phyloP scores from a whole-genome alignment of 2,797 vertebrate genomes.

The Benthosema pterotum region DNA sequence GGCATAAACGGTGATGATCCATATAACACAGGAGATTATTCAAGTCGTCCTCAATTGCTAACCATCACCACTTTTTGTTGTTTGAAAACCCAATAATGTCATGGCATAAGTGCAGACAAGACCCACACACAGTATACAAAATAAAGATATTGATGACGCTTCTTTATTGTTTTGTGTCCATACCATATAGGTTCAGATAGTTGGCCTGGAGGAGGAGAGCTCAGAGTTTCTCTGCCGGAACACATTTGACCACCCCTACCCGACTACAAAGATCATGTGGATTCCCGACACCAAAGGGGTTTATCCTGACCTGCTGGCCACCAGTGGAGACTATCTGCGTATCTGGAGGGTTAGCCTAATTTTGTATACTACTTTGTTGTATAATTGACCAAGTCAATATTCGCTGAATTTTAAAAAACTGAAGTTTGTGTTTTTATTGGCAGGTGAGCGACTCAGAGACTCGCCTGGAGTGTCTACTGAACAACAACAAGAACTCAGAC shows the following conservation, averaged over 20 bases:
- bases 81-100: too few relatives aligned
- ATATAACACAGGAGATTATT: too few relatives aligned
- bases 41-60: too few relatives aligned
- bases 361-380: slow-evolving; percentile 5
- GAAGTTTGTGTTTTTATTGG: too few relatives aligned
- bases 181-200: slow-evolving; percentile 91
- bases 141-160: too few relatives aligned
- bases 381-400: too few relatives aligned
- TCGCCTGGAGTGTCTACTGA: slow-evolving; percentile 95
- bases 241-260: slow-evolving; percentile 98
- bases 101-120: too few relatives aligned
- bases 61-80: too few relatives aligned
- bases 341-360: slow-evolving; percentile 91
- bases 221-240: slow-evolving; percentile 98
- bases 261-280: slow-evolving; percentile 99
- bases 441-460: slow-evolving; percentile 98
- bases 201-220: slow-evolving; percentile 98
- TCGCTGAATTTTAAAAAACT: too few relatives aligned
- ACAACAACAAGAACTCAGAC: slow-evolving; percentile 99
- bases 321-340: slow-evolving; percentile 96
- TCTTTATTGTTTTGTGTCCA: not conserved
- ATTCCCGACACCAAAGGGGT: slow-evolving; percentile 98
- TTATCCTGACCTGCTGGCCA: slow-evolving; percentile 96
- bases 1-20: too few relatives aligned
- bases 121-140: too few relatives aligned